Conservation (phyloP, 2,113 vertebrate genomes). For the Bubo scandiacus region DNA sequence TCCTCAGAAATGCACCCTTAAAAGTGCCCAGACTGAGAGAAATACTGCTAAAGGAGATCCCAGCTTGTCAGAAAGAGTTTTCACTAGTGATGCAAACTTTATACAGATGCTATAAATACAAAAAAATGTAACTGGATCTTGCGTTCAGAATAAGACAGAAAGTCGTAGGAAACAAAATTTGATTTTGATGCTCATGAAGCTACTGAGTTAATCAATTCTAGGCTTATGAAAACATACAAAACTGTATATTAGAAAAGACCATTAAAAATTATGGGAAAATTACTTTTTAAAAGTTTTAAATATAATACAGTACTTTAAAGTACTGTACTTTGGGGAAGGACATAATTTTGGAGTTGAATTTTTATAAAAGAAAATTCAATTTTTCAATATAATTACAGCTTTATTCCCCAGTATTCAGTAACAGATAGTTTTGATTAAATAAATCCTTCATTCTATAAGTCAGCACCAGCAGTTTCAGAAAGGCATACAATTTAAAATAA, state of each 20-base stretch:
- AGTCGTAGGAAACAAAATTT: not conserved
- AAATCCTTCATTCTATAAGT: not conserved
- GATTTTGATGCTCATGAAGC: not conserved
- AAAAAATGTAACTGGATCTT: not conserved
- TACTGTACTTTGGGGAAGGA: not conserved
- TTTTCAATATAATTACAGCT: not conserved
- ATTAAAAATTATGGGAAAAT: not conserved
- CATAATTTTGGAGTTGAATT: not conserved
- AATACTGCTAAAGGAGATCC: not conserved
- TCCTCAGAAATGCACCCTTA: not conserved
- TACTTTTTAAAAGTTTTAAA: not conserved
- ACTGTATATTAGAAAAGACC: not conserved
- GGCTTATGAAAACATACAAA: not conserved
- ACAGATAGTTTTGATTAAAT: not conserved
- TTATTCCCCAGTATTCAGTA: not conserved
- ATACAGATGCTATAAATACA: not conserved
- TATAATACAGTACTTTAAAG: not conserved
- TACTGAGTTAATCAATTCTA: not conserved
- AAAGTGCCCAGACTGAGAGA: not conserved
- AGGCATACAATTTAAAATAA: not conserved
- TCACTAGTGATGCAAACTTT: not conserved
- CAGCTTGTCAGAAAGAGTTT: not conserved
- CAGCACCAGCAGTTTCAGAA: not conserved
- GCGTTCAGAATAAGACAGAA: not conserved
- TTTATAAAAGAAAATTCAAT: not conserved